phyloP scores from a whole-genome alignment of 1,140 invertebrate species.

The honey bee (Apis mellifera) region Amel_HAv3.1 CM009943.2:8793001-8793500 shows the following conservation, averaged over 20 bases:
- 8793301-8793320: neutral
- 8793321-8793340: too few relatives aligned
- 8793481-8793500: too few relatives aligned
- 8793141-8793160: slow-evolving; percentile 26
- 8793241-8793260: neutral
- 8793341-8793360: too few relatives aligned
- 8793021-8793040: slow-evolving; percentile 62
- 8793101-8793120: slow-evolving; percentile 30
- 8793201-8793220: neutral
- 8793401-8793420: too few relatives aligned
- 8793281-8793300: neutral
- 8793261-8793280: neutral
- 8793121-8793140: slow-evolving; percentile 10
- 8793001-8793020: slow-evolving; percentile 47
- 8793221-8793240: neutral
- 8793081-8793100: slow-evolving; percentile 46
- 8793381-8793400: too few relatives aligned
- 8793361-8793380: too few relatives aligned
- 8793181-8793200: slow-evolving; percentile 34
- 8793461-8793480: too few relatives aligned
- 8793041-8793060: slow-evolving; percentile 53
- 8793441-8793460: too few relatives aligned
- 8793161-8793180: slow-evolving; percentile 28
- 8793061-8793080: slow-evolving; percentile 51
- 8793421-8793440: too few relatives aligned